phyloP scores from a whole-genome alignment of 2,888 invertebrate species.

The Plagiodera versicolora region DNA sequence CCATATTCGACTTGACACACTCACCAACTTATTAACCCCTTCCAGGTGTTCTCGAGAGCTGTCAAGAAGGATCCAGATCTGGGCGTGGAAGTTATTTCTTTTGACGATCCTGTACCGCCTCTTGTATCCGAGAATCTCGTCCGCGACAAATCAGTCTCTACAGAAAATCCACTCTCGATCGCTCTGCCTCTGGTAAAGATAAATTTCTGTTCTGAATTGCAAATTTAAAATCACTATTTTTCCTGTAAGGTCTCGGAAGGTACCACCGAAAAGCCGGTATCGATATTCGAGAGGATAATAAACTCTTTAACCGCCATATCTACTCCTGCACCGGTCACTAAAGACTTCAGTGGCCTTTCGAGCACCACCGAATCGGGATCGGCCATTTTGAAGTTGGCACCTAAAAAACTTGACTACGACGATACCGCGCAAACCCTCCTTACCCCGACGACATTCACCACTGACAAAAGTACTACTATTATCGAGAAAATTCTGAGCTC shows the following conservation, averaged over 20 bases:
- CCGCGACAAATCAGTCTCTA: slow-evolving; percentile 46
- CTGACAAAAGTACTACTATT: slow-evolving; percentile 53
- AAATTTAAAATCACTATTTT: slow-evolving; percentile 17
- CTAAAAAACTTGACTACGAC: slow-evolving; percentile 43
- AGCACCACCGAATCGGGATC: slow-evolving; percentile 44
- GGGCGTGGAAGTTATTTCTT: slow-evolving; percentile 52
- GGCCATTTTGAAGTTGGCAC: slow-evolving; percentile 52
- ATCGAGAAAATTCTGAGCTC: slow-evolving; percentile 54
- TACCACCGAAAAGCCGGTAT: slow-evolving; percentile 48
- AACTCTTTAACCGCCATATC: slow-evolving; percentile 53
- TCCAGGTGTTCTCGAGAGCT: slow-evolving; percentile 43
- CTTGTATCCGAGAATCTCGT: slow-evolving; percentile 52
- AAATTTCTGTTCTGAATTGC: slow-evolving; percentile 1
- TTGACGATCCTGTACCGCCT: slow-evolving; percentile 52
- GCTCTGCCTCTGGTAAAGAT: slow-evolving; percentile 40
- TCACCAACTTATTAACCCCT: slow-evolving; percentile 29
- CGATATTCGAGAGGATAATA: slow-evolving; percentile 54
- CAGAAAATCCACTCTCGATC: slow-evolving; percentile 34
- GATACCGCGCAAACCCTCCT: slow-evolving; percentile 32
- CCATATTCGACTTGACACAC: slow-evolving; percentile 4
- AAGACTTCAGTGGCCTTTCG: slow-evolving; percentile 30
- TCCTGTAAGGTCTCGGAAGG: slow-evolving; percentile 41
- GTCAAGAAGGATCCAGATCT: slow-evolving; percentile 44
- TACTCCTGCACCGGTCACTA: slow-evolving; percentile 41
- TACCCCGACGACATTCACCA: slow-evolving; percentile 42